These are phyloP conservation scores for Tricholaema leucomelas DNA, from an alignment of 2,113 vertebrate genomes.

Conservation along the genomic window DNA sequence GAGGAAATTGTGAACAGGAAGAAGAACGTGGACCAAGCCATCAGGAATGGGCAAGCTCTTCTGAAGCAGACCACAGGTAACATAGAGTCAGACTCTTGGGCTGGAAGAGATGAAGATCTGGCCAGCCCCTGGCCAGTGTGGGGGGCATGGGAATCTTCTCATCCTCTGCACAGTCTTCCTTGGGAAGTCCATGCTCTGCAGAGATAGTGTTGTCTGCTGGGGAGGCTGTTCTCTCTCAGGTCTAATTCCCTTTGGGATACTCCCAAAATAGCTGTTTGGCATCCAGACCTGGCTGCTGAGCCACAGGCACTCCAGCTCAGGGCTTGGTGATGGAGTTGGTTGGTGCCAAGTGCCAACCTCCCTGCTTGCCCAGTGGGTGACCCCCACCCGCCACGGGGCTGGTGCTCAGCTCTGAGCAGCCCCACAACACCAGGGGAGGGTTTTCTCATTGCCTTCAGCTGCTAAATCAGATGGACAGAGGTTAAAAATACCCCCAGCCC, in stretches of 20 bases:
- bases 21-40: slow-evolving; percentile 97
- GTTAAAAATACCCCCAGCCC: slow-evolving; percentile 63
- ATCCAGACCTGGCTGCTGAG: not conserved
- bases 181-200: not conserved
- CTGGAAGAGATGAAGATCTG: not conserved
- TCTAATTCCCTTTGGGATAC: not conserved
- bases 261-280: not conserved
- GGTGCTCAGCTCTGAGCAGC: not conserved
- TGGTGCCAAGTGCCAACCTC: not conserved
- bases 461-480: slow-evolving; percentile 30
- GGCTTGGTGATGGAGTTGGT: not conserved
- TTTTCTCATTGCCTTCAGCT: slow-evolving; percentile 50
- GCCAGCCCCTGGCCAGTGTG: rapidly evolving
- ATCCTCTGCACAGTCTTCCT: rapidly evolving
- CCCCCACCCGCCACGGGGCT: not conserved
- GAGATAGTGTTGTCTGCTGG: not conserved
- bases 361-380: not conserved
- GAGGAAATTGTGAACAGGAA: slow-evolving; percentile 97
- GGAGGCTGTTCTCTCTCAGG: not conserved
- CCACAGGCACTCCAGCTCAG: not conserved
- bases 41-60: slow-evolving; percentile 95
- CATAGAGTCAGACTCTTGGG: no score
- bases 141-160: not conserved
- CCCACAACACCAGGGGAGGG: not conserved
- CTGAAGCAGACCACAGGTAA: slow-evolving; percentile 98